Base-by-base conservation (phyloP, 2,888 invertebrate species). In the Eubasilissa splendida region DNA sequence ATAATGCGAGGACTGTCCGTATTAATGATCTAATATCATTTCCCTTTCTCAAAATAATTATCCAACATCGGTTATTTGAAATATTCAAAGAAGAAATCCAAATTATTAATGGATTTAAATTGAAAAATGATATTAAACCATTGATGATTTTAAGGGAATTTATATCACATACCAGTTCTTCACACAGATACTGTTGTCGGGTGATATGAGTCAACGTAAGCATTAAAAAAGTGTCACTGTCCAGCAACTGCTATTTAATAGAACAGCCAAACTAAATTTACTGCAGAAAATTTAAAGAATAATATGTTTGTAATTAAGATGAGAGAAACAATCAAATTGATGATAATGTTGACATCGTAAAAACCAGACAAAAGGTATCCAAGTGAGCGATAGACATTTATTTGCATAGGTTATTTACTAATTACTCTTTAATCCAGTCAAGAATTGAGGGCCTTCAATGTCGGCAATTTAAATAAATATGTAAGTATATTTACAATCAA, bases 1-100 rank as follows among this genome's bases (percentile, higher is more conserved):
- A 68, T 68, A 53, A 33, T 31, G 56, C 56, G 71, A 73, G 71
- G 71, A 73, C 22, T 56, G 56, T 73, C 71, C 56, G 33, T 56
- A 68, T 33, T 4, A 54, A 56, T 73, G 58, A 50, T 73, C 56
- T 4, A 73, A 56, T 73, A 73, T 58, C 71, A 73, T 56, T 56
- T 9, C 52, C n/a, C 7, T 63, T 63, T 63, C 42, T 2, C 4
- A 10, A 63, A 63, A 63, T 31, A 12, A 63, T 4, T 22, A 10
- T n/a, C 14, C 33, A 33, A 33, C 8, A 12, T 7, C 33, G 10
- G 33, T 12, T 63, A 33, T 33, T n/a, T 10, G 7, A 33, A 63
- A 7, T 42, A 42, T 42, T 63, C 22, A 22, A 31, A 63, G 31
- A 63, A 31, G 33, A 63, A 10, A 10, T 60, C 31, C 33, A 63